A percentile compares a stretch with the other conserved stretches of the same genome.
phyloP scores from a whole-genome alignment of 1,140 invertebrate species.

The Cryptotermes secundus region DNA sequence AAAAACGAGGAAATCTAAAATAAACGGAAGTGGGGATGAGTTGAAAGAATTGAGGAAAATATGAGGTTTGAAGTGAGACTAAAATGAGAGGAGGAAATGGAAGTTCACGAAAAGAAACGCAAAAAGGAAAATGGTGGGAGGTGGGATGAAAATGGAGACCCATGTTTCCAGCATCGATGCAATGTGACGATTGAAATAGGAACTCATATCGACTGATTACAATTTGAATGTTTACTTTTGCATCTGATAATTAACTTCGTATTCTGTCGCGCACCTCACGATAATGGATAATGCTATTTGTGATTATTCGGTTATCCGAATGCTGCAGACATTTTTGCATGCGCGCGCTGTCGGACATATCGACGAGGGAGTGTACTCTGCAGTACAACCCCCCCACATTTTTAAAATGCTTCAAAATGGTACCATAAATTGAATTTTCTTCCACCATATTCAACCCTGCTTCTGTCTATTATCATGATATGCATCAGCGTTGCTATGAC shows the following conservation, averaged over 20 bases:
- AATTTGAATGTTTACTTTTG: neutral
- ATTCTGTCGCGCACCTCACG: neutral
- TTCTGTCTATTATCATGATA: slow-evolving; percentile 5
- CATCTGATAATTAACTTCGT: neutral
- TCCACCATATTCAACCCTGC: slow-evolving; percentile 1
- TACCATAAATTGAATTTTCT: slow-evolving; percentile 18
- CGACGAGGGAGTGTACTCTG: slow-evolving; percentile 11
- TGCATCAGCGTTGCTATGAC: neutral
- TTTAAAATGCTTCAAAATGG: slow-evolving; percentile 20
- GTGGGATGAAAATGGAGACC: no score
- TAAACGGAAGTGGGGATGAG: no score
- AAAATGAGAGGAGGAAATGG: no score
- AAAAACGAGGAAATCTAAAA: no score
- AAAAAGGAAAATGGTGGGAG: no score
- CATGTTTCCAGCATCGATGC: no score
- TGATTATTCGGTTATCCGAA: neutral
- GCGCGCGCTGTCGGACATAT: neutral
- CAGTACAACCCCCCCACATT: neutral
- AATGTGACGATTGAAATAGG: no score
- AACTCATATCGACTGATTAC: no score
- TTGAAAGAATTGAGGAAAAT: no score
- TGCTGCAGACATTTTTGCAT: neutral
- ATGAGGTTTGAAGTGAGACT: no score
- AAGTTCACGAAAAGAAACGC: no score
- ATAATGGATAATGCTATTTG: slow-evolving; percentile 17